Evolutionary conservation across 2,888 invertebrate species (phyloP), one percentile per base, ranked within the genome.

Genomic region (Chloromyia formosa): DNA sequence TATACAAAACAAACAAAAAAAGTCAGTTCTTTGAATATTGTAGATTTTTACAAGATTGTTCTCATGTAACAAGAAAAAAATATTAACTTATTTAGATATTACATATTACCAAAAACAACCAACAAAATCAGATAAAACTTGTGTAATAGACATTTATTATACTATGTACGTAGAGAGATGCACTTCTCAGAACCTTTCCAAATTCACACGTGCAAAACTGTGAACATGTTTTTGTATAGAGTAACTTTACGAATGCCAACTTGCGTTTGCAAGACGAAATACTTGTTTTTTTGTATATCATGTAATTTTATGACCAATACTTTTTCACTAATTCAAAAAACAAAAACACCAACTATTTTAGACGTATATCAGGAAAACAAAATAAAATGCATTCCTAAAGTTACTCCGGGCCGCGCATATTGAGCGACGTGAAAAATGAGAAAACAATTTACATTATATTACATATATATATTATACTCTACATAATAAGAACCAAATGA

Each of bases 1-100:
- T 75, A 64, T 72, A 72, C 75, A 71, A 73, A 62, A 75, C 60
- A 73, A 73, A 61, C 45, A 27, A 73, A 42, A 73, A 54, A 72
- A 61, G 40, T 49, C 60, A 73, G 49, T 73, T 73, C 73, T 60
- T 60, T 49, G 16, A 73, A 73, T 73, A 73, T 73, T 73, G 40
- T 60, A 61, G 35, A 61, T 58, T 73, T 73, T 60, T 73, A 73
- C 60, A 60, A 73, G 60, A 60, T 54, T 61, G 53, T 73, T 69
- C 56, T 53, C 22, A 73, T 16, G 40, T 23, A 73, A 64, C 16
- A 18, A 22, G 7, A 60, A 72, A 35, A 35, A 35, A 20, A n/a
- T 23, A n/a, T 61, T 22, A 49, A 61, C 45, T 58, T 42, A 73
- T 20, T 10, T 68, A 68, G 69, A 20, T 69, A 54, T 9, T 35